phyloP scores from a whole-genome alignment of 2,797 vertebrate species.

The Phataginus tetradactyla region DNA sequence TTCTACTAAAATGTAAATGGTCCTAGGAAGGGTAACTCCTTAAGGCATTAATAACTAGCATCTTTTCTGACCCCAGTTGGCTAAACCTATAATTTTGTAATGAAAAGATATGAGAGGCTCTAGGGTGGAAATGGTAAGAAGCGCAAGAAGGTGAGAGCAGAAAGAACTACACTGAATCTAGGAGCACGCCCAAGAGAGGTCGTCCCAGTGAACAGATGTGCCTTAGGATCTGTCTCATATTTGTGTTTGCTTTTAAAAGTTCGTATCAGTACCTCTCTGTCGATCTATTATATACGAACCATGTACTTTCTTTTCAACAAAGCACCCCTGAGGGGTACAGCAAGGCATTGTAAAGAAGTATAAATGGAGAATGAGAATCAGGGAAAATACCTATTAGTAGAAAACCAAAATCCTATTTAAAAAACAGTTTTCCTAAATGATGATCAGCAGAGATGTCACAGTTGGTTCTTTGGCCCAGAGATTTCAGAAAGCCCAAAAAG shows the following conservation, averaged over 20 bases:
- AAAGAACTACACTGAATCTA: background rate
- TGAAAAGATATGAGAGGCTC: background rate
- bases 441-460: background rate
- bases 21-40: background rate
- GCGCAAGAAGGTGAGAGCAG: background rate
- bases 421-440: background rate
- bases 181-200: background rate
- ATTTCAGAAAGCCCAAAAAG: background rate
- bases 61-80: background rate
- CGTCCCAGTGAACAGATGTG: background rate
- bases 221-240: background rate
- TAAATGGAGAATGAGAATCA: background rate
- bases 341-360: background rate
- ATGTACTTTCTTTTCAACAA: background rate
- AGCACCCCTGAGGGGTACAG: background rate
- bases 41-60: constrained; percentile 31
- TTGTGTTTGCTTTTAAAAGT: background rate
- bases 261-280: background rate
- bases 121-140: background rate
- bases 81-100: background rate
- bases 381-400: background rate
- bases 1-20: constrained; percentile 45
- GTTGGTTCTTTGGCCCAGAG: background rate
- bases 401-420: background rate
- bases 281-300: background rate